Conservation (phyloP, 2,888 invertebrate genomes). For the Drosophila parthenogenetica region DNA sequence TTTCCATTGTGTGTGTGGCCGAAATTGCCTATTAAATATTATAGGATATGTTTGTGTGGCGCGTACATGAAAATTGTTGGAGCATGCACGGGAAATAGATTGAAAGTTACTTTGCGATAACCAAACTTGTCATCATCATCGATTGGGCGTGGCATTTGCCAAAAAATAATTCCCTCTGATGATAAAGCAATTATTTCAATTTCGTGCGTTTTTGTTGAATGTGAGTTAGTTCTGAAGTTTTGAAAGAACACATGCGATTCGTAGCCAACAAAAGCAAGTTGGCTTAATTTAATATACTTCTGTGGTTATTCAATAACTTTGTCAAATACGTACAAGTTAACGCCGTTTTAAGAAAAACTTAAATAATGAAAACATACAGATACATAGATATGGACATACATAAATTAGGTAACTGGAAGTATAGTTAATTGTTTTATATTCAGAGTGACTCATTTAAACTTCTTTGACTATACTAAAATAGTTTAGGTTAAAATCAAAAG, state of each 20-base stretch:
- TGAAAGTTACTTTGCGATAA: conserved; percentile 50
- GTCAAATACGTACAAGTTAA: neutral
- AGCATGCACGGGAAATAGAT: conserved; percentile 41
- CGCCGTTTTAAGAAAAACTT: neutral
- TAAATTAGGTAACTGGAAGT: too few species aligned
- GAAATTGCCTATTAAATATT: conserved; percentile 64
- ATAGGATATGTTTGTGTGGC: conserved; percentile 17
- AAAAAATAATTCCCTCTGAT: conserved; percentile 60
- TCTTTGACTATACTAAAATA: too few species aligned
- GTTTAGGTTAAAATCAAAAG: neutral
- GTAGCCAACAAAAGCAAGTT: neutral
- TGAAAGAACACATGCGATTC: neutral
- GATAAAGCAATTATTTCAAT: conserved; percentile 70
- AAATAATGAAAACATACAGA: too few species aligned
- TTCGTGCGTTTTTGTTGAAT: conserved; percentile 25
- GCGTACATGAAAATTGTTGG: conserved; percentile 41
- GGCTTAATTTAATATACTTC: neutral
- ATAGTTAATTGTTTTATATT: too few species aligned
- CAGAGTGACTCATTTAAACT: too few species aligned
- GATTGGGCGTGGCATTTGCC: conserved; percentile 42
- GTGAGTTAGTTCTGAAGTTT: conserved; percentile 11
- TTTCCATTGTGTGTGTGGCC: conserved; percentile 18
- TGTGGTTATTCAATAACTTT: neutral
- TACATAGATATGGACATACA: too few species aligned
- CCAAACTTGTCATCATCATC: conserved; percentile 15